Percentiles rank a stretch among this genome's conserved stretches.
Evolutionary conservation across 2,113 vertebrate genomes (phyloP).

Genomic region (Barbus barbus): DNA sequence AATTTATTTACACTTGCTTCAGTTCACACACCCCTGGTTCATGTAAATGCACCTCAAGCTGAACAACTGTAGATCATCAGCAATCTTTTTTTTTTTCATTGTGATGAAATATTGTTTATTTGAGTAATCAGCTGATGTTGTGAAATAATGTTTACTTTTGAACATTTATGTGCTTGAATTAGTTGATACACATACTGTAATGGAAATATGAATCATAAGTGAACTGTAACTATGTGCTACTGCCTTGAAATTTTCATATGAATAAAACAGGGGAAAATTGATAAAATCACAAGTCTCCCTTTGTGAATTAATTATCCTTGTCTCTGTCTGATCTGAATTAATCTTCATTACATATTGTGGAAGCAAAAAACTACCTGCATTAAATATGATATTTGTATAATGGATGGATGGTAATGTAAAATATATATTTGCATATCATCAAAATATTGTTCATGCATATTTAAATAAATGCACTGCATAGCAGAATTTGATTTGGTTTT

Average conservation of each 20-base stretch:
- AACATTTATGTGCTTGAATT: neutral
- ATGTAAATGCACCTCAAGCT: neutral
- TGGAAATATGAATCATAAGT: neutral
- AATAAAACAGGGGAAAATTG: neutral
- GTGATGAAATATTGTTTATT: neutral
- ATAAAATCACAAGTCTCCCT: neutral
- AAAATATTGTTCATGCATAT: slow-evolving; percentile 2
- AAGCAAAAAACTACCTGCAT: neutral
- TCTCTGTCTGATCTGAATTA: neutral
- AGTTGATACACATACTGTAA: neutral
- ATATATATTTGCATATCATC: slow-evolving; percentile 9
- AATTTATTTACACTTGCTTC: neutral
- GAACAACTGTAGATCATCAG: neutral
- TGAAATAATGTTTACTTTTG: neutral
- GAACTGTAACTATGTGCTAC: neutral
- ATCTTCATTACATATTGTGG: neutral
- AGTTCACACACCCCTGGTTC: neutral
- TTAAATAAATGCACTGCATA: neutral
- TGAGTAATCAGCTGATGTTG: neutral
- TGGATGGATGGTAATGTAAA: neutral
- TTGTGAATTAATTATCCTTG: neutral
- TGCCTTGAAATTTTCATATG: neutral
- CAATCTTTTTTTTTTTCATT: neutral
- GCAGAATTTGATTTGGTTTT: neutral
- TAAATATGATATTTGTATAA: neutral